Conservation (phyloP, 2,113 vertebrate species). For the Pristiophorus japonicus region DNA sequence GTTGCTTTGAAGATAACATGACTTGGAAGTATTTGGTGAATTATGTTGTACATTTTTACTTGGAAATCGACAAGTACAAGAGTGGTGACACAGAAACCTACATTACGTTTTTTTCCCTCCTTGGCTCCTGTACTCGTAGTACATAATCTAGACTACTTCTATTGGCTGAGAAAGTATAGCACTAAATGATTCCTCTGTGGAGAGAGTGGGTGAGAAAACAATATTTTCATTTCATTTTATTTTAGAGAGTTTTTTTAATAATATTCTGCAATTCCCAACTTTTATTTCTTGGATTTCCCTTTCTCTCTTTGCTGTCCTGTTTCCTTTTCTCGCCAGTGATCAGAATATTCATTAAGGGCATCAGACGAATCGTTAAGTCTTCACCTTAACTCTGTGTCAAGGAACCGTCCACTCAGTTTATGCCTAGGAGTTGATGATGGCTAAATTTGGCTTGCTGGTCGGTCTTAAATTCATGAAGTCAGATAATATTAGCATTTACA, state of each 20-base stretch:
- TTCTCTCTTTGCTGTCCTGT: too few relatives aligned
- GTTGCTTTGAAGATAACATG: not conserved
- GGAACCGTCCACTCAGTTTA: not conserved
- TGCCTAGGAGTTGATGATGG: not conserved
- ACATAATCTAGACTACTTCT: not conserved
- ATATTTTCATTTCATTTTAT: not conserved
- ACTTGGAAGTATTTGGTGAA: not conserved
- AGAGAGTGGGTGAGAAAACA: not conserved
- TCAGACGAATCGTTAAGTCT: not conserved
- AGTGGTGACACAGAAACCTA: not conserved
- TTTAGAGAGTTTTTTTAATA: not conserved
- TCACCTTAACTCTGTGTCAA: not conserved
- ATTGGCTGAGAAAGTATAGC: not conserved
- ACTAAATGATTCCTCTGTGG: not conserved
- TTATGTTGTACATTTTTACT: not conserved
- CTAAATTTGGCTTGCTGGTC: not conserved
- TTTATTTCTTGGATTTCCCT: too few relatives aligned
- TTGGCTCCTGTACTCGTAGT: not conserved
- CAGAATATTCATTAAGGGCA: not conserved
- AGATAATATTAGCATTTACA: too few relatives aligned
- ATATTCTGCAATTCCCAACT: not conserved
- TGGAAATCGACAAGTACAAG: not conserved
- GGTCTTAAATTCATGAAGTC: too few relatives aligned
- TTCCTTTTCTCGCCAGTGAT: not conserved
- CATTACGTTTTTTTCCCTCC: not conserved